Percentiles rank a stretch among this genome's conserved stretches.
These are phyloP conservation scores for Napeogenes sylphis DNA, from an alignment of 2,888 invertebrate genomes.

Conservation along the genomic window DNA sequence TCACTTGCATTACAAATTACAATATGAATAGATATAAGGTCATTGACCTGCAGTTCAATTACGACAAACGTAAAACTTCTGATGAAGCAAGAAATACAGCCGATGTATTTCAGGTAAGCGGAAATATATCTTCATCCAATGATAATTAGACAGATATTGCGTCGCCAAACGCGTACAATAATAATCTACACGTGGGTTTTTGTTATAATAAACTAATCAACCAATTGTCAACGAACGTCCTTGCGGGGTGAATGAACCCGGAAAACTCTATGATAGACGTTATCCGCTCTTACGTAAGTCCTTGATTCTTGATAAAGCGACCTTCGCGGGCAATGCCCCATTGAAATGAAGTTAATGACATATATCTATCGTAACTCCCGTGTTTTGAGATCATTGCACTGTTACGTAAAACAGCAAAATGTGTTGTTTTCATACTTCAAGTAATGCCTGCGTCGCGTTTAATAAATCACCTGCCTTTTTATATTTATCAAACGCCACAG, in stretches of 20 bases:
- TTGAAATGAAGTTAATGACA: conserved; percentile 39
- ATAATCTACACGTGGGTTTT: conserved; percentile 36
- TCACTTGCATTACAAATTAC: conserved; percentile 10
- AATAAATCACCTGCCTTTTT: background rate
- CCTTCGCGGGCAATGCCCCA: conserved; percentile 61
- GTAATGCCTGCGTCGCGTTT: background rate
- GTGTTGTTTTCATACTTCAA: conserved; percentile 3
- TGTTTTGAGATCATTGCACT: conserved; percentile 27
- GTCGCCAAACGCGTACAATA: conserved; percentile 6
- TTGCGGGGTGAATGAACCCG: conserved; percentile 68
- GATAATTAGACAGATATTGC: conserved; percentile 10
- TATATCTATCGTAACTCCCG: conserved; percentile 23
- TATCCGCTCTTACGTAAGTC: conserved; percentile 62
- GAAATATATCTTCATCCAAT: conserved; percentile 18
- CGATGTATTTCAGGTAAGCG: conserved; percentile 8
- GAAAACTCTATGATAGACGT: conserved; percentile 58
- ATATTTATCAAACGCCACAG: too few relatives aligned
- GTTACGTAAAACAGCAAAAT: conserved; percentile 17
- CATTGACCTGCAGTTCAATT: conserved; percentile 46
- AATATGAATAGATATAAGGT: conserved; percentile 30
- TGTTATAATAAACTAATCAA: conserved; percentile 34
- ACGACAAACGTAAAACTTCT: conserved; percentile 42
- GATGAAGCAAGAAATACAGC: conserved; percentile 33
- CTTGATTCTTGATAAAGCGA: conserved; percentile 53
- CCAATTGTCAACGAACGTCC: conserved; percentile 56